These are phyloP conservation scores for Drosophila maculinotata DNA, from an alignment of 2,888 invertebrate genomes.

Conservation along the genomic window DNA sequence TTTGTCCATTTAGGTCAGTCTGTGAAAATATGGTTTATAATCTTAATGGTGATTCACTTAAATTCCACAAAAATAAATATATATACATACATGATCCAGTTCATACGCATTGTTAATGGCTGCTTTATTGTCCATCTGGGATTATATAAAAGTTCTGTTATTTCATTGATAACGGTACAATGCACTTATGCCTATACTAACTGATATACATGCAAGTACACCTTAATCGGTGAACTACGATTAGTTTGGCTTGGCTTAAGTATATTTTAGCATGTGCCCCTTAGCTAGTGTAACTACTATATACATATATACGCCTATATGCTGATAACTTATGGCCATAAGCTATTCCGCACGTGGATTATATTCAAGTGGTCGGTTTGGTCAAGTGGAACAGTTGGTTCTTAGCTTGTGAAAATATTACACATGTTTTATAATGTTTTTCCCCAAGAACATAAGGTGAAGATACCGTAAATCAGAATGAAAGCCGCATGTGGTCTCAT, in stretches of 20 bases:
- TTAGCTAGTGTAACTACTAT: background rate
- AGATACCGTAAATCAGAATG: conserved; percentile 34
- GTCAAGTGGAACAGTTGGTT: conserved; percentile 14
- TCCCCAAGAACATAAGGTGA: background rate
- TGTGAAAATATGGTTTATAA: conserved; percentile 5
- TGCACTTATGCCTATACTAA: background rate
- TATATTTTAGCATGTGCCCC: conserved; percentile 2
- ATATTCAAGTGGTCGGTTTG: conserved; percentile 6
- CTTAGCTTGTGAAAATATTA: background rate
- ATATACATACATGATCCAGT: conserved; percentile 66
- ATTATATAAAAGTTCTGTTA: conserved; percentile 22
- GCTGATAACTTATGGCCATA: conserved; percentile 16
- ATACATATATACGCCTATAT: conserved; percentile 1
- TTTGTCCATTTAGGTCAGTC: conserved; percentile 28
- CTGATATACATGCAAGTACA: background rate
- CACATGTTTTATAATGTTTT: background rate
- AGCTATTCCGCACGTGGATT: conserved; percentile 34
- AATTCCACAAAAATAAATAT: too few relatives aligned
- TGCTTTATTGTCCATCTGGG: conserved; percentile 66
- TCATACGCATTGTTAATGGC: conserved; percentile 72
- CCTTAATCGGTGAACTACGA: conserved; percentile 5
- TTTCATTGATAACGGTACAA: conserved; percentile 12
- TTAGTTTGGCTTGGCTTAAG: conserved; percentile 5
- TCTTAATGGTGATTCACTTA: background rate
- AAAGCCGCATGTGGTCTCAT: conserved; percentile 1